Evolutionary conservation across 2,888 invertebrate species (phyloP), one percentile per base, ranked within the genome.

Genomic region (Sarcophaga carnaria): DNA sequence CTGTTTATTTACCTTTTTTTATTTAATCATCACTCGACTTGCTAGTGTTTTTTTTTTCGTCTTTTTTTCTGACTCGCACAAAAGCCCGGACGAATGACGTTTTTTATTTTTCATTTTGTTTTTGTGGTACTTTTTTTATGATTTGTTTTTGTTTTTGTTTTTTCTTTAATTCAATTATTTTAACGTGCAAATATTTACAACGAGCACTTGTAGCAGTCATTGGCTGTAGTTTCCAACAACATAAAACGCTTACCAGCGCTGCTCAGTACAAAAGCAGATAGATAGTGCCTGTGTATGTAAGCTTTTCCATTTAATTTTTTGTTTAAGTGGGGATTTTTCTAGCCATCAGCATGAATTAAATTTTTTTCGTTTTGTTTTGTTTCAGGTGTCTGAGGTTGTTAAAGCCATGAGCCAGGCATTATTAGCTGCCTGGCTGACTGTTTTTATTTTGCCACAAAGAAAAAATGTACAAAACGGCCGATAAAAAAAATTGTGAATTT

Each of bases 161-260:
- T 49, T 11, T 49, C 63, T 47, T 76, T 81, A 66, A 22, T 82
- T 82, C 60, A 84, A 87, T 87, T 82, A 82, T 81, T 72, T 84
- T 82, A 79, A 84, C 84, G 81, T 84, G 84, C 67, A 84, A 87
- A 87, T 82, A 84, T 87, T 87, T 82, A 79, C 74, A 79, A 54
- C 54, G 54, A 54, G 17, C 17, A 85, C 80, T 76, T 84, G 79
- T 74, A 74, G 83, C 69, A 69, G 22, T 62, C 37, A 37, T 37
- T 37, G 37, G 25, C 62, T 62, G 62, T 83, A 69, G 66, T 37
- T 37, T 25, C 66, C 37, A 37, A 8, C 37, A 37, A 8, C 25
- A n/a, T 66, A 66, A 66, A 60, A 17, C 14, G 47, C 54, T 54
- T 17, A 54, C 54, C 17, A 54, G 1, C 17, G 10, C 11, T 4